Conservation (phyloP, 1,140 invertebrate species). For the Drosophila melanogaster region Release_6_plus_ISO1_MT NT_033779.5:9027001-9027500, state of each 20-base stretch:
- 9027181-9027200: constrained; percentile 70
- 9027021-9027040: constrained; percentile 17
- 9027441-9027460: constrained; percentile 41
- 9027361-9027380: constrained; percentile 44
- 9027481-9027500: constrained; percentile 47
- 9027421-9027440: constrained; percentile 69
- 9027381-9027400: constrained; percentile 58
- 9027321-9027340: constrained; percentile 45
- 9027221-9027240: constrained; percentile 13
- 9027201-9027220: constrained; percentile 7
- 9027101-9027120: not conserved
- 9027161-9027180: constrained; percentile 72
- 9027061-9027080: constrained; percentile 72
- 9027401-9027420: constrained; percentile 37
- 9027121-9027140: constrained; percentile 6
- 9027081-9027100: constrained; percentile 35
- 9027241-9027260: not conserved
- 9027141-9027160: constrained; percentile 66
- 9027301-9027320: constrained; percentile 65
- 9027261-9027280: constrained; percentile 21
- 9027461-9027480: constrained; percentile 63
- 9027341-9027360: constrained; percentile 28
- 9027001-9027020: constrained; percentile 78
- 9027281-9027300: constrained; percentile 48
- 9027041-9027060: constrained; percentile 71